These are phyloP conservation scores for Trematocara marginatum DNA, from an alignment of 2,113 vertebrate species.

Conservation along the genomic window DNA sequence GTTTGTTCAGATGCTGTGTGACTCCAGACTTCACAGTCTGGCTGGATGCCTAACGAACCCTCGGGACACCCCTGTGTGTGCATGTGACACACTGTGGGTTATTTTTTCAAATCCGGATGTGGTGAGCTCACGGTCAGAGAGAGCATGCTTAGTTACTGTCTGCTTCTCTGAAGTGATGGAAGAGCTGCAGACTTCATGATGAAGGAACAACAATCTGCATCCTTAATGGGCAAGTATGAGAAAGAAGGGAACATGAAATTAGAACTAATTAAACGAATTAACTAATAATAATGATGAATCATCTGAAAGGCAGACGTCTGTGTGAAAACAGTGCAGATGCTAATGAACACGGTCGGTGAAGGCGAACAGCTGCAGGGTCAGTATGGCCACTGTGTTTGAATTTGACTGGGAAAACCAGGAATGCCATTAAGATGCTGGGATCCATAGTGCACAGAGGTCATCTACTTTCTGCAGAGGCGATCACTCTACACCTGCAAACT, in stretches of 20 bases:
- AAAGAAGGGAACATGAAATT: not conserved
- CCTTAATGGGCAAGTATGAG: not conserved
- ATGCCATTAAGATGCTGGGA: not conserved
- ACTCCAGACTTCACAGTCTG: not conserved
- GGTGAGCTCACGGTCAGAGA: not conserved
- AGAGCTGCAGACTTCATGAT: not conserved
- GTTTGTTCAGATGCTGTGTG: not conserved
- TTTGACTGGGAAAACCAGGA: not conserved
- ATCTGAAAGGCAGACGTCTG: too few relatives aligned
- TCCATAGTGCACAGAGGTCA: not conserved
- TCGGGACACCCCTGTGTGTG: not conserved
- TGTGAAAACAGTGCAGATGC: not conserved
- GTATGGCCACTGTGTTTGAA: not conserved
- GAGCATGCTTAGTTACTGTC: not conserved
- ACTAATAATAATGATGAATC: not conserved
- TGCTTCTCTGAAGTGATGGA: not conserved
- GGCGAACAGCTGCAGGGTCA: not conserved
- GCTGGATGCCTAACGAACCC: not conserved
- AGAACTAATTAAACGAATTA: not conserved
- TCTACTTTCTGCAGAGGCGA: not conserved
- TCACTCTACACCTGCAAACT: not conserved
- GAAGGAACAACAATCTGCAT: not conserved
- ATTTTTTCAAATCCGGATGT: too few relatives aligned
- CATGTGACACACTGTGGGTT: not conserved
- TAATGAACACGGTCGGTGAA: not conserved